Conservation (phyloP, 2,888 invertebrate genomes). For the Cosmopolites sordidus region DNA sequence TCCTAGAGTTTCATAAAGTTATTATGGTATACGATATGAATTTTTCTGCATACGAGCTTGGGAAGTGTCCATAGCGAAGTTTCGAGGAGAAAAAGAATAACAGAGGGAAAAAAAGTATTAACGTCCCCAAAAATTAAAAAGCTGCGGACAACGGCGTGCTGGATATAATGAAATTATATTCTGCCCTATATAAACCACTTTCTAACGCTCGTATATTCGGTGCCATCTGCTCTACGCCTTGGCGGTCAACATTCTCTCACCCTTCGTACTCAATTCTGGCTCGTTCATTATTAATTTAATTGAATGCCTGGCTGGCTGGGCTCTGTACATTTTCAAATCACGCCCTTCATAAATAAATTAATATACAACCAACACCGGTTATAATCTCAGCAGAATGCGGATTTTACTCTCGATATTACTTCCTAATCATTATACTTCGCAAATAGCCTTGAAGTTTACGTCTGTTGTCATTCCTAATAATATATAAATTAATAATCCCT, state of each 20-base stretch:
- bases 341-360: slow-evolving; percentile 34
- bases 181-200: slow-evolving; percentile 22
- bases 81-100: neutral
- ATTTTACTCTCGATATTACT: slow-evolving; percentile 5
- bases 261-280: slow-evolving; percentile 29
- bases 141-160: slow-evolving; percentile 17
- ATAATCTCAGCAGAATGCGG: slow-evolving; percentile 5
- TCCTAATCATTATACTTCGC: neutral
- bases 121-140: slow-evolving; percentile 15
- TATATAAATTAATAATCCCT: too few species aligned
- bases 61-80: too few species aligned
- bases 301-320: slow-evolving; percentile 28
- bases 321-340: slow-evolving; percentile 36
- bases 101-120: neutral
- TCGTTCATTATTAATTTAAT: slow-evolving; percentile 33
- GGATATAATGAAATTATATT: slow-evolving; percentile 22
- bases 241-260: slow-evolving; percentile 31
- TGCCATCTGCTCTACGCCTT: slow-evolving; percentile 35
- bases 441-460: neutral
- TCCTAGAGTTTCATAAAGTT: too few species aligned
- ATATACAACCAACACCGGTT: slow-evolving; percentile 13
- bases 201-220: slow-evolving; percentile 19
- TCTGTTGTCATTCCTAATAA: neutral
- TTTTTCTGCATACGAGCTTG: too few species aligned
- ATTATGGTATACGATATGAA: too few species aligned